Evolutionary conservation across 2,888 invertebrate species (phyloP).

Genomic region (Leucoma salicis): DNA sequence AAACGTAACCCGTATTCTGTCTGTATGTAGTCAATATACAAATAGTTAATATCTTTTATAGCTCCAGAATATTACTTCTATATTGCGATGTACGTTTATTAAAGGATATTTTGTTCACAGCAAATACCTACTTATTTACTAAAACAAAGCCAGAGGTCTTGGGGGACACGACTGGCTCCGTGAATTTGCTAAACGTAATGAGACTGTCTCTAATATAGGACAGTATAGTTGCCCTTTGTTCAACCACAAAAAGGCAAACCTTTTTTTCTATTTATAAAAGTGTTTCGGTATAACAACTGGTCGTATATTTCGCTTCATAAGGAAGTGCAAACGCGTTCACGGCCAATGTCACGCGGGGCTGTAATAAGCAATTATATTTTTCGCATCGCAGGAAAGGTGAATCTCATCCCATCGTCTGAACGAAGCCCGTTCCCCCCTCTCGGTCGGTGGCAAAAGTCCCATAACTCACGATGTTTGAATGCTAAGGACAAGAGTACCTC

Average conservation of each 20-base stretch:
- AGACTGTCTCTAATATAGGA: background rate
- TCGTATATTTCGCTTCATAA: too few relatives aligned
- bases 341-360: background rate
- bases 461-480: constrained; percentile 33
- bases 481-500: constrained; percentile 26
- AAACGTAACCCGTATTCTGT: too few relatives aligned
- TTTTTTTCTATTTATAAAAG: background rate
- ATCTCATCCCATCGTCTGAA: background rate
- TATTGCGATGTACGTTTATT: background rate
- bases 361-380: constrained; percentile 10
- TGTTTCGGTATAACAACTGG: background rate
- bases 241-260: background rate
- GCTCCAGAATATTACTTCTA: too few relatives aligned
- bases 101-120: background rate
- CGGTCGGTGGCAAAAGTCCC: constrained; percentile 21
- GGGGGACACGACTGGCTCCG: background rate
- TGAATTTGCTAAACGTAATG: background rate
- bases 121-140: background rate
- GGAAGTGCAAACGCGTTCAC: background rate
- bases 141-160: background rate
- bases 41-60: too few relatives aligned
- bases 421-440: background rate
- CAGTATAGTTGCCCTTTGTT: background rate
- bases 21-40: too few relatives aligned
- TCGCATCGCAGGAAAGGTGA: constrained; percentile 6